Evolutionary conservation across 2,888 invertebrate genomes (phyloP), one percentile per base, ranked within the genome.

Genomic region (Bimastos eiseni): DNA sequence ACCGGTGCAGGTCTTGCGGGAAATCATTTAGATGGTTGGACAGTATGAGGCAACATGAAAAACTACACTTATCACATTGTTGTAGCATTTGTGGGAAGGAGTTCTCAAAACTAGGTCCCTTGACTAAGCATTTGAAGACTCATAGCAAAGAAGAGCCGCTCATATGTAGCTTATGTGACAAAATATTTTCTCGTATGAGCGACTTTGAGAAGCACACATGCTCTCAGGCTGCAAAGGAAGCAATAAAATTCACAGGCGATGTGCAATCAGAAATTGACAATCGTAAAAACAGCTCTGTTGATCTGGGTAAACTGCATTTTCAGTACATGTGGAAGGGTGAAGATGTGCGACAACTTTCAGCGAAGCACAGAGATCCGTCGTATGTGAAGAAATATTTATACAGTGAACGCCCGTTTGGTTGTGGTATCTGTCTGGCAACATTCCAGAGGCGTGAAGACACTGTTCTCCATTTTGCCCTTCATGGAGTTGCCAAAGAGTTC

Each of bases 111-210:
- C 17, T 70, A 11, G 70, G 70, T 70, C 70, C 70, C 4, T 70
- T 70, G 30, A 70, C 70, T 70, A 70, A 70, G 8, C 70, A 70
- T n/a, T n/a, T 70, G 70, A 70, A n/a, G n/a, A 70, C 70, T 70
- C 70, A 70, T 70, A n/a, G 70, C n/a, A 70, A 70, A 70, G 70
- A 70, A n/a, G 70, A 70, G n/a, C 70, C 70, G n/a, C 70, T 70
- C n/a, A 70, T 70, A 17, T 70, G 70, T 13, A 70, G 70, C 70
- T 70, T 70, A 11, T 70, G 70, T n/a, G 70, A 70, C 70, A 70
- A 70, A 70, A 70, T 70, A n/a, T 70, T 70, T 70, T 30, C 70
- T 30, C 70, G 70, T 70, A 70, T 70, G n/a, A 8, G 70, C n/a
- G 70, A 70, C 70, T 70, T 70, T n/a, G 70, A 70, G n/a, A n/a